A percentile compares a stretch with the other conserved stretches of the same genome.
Evolutionary conservation across 2,888 invertebrate genomes (phyloP).

Genomic region (Lamellibrachia satsuma): DNA sequence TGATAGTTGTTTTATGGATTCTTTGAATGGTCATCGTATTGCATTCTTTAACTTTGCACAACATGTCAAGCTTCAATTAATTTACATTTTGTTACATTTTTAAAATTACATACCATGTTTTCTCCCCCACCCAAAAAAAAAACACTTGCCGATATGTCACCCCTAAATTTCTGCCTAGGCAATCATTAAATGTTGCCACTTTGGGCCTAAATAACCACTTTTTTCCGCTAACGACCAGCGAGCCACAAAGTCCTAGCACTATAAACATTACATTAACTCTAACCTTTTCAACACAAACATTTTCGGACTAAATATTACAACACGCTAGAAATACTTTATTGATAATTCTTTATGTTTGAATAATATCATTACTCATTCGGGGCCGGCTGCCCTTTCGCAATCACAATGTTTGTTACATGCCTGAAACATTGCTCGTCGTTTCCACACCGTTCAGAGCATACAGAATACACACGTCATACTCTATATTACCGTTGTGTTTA

Average conservation of each 20-base stretch:
- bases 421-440: not conserved
- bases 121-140: too few species aligned
- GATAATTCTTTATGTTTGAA: not conserved
- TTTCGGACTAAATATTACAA: not conserved
- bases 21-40: too few species aligned
- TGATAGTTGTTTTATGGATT: too few species aligned
- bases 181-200: too few species aligned
- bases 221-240: too few species aligned
- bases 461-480: not conserved
- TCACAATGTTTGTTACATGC: not conserved
- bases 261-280: not conserved
- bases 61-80: too few species aligned
- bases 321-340: not conserved
- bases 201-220: too few species aligned
- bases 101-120: too few species aligned
- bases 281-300: not conserved
- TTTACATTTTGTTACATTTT: too few species aligned
- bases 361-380: not conserved
- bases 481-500: not conserved
- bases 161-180: too few species aligned
- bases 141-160: too few species aligned
- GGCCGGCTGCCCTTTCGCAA: not conserved
- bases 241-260: not conserved
- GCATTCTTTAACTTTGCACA: too few species aligned
- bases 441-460: not conserved